Percentiles rank a stretch among this genome's conserved stretches.
phyloP scores from a whole-genome alignment of 2,797 vertebrate genomes.

The Scolopax rusticola region DNA sequence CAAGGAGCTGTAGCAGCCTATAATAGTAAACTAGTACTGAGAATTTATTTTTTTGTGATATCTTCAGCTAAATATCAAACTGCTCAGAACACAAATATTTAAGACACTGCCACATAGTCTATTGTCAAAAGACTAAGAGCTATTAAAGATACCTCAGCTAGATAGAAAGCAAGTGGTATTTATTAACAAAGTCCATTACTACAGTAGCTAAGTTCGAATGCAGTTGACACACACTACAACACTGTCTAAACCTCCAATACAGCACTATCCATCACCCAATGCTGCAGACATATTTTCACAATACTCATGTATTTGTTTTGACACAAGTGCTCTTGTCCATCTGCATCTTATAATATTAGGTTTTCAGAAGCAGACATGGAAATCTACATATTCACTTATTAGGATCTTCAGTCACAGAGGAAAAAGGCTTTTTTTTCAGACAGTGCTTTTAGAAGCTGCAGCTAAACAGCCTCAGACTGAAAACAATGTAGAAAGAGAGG shows the following conservation, averaged over 20 bases:
- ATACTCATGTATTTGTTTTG: background rate
- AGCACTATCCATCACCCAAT: background rate
- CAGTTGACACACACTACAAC: background rate
- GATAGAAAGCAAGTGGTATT: background rate
- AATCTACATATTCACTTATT: background rate
- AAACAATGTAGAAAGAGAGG: background rate
- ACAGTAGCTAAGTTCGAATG: background rate
- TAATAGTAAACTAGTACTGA: background rate
- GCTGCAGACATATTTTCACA: background rate
- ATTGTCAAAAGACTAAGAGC: background rate
- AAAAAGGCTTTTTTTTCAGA: background rate
- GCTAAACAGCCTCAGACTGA: background rate
- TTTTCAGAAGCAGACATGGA: background rate
- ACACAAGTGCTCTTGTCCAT: background rate
- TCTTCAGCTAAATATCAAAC: background rate
- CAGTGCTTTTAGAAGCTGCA: background rate
- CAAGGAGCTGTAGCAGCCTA: background rate
- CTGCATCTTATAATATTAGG: background rate
- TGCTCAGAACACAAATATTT: conserved; percentile 40
- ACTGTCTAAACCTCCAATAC: background rate
- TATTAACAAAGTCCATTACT: background rate
- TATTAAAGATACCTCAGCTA: background rate
- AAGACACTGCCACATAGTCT: background rate
- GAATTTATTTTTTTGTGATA: background rate
- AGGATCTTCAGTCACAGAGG: background rate